Percentiles rank a stretch among this genome's conserved stretches.
Evolutionary conservation across 2,888 invertebrate genomes (phyloP).

Genomic region (Rhopalosiphum nymphaeae): DNA sequence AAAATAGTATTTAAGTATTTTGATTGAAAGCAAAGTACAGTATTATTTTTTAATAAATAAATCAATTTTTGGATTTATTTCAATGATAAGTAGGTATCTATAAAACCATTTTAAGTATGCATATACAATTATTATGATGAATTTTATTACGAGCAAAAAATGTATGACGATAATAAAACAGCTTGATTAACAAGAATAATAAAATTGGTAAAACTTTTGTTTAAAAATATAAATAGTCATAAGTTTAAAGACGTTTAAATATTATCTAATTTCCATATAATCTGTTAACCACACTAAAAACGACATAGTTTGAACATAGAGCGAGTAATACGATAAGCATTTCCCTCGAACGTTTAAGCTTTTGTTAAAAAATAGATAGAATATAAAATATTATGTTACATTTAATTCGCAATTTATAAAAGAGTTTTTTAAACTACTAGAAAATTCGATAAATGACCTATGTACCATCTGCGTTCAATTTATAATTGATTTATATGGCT

Average conservation of each 20-base stretch:
- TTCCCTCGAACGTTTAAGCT: neutral
- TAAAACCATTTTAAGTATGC: neutral
- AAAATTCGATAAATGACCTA: neutral
- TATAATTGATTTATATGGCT: neutral
- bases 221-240: neutral
- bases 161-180: neutral
- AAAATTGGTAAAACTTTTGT: neutral
- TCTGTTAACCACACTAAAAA: neutral
- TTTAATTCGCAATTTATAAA: neutral
- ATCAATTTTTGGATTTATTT: neutral
- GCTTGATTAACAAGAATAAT: neutral
- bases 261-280: neutral
- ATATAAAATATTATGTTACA: constrained; percentile 1
- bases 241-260: neutral
- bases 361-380: neutral
- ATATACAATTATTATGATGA: neutral
- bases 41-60: neutral
- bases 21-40: neutral
- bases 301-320: neutral
- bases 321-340: neutral
- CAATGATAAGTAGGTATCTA: neutral
- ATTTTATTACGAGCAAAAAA: neutral
- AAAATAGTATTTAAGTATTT: neutral
- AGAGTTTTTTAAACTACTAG: neutral
- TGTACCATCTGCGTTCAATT: neutral